Conservation (phyloP, 2,113 vertebrate species). For the Leptocoma aspasia region DNA sequence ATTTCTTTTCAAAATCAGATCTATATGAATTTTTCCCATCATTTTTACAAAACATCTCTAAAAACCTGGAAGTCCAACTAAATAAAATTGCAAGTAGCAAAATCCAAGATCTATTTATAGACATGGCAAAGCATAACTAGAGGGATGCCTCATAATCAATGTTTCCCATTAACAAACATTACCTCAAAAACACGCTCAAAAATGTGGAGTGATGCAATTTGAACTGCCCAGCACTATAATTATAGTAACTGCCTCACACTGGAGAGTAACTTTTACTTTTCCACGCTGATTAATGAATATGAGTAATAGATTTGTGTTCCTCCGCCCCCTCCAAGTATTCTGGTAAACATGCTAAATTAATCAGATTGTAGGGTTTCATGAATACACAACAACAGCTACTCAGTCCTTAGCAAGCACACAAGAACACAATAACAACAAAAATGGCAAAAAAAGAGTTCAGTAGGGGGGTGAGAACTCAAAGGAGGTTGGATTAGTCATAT, state of each 20-base stretch:
- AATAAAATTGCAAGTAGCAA: neutral
- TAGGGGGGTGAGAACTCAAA: neutral
- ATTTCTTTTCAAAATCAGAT: neutral
- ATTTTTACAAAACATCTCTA: neutral
- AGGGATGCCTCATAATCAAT: neutral
- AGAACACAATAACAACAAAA: neutral
- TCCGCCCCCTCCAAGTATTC: neutral
- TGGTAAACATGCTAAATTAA: slow-evolving; percentile 33
- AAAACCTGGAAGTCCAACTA: neutral
- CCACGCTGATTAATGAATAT: slow-evolving; percentile 19
- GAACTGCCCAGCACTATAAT: slow-evolving; percentile 33
- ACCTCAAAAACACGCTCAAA: neutral
- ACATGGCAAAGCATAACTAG: neutral
- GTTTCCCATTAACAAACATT: slow-evolving; percentile 21
- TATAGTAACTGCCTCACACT: neutral
- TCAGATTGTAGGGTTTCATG: neutral
- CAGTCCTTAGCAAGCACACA: neutral
- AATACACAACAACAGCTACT: neutral
- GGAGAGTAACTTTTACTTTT: slow-evolving; percentile 31
- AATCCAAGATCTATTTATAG: neutral
- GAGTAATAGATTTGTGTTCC: slow-evolving; percentile 37
- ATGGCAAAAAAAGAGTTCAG: neutral
- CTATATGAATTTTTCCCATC: neutral
- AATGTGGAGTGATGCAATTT: slow-evolving; percentile 6
- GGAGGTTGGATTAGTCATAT: neutral